Evolutionary conservation across 2,797 vertebrate genomes (phyloP).

Genomic region (Pseudotriccus pelzelni): DNA sequence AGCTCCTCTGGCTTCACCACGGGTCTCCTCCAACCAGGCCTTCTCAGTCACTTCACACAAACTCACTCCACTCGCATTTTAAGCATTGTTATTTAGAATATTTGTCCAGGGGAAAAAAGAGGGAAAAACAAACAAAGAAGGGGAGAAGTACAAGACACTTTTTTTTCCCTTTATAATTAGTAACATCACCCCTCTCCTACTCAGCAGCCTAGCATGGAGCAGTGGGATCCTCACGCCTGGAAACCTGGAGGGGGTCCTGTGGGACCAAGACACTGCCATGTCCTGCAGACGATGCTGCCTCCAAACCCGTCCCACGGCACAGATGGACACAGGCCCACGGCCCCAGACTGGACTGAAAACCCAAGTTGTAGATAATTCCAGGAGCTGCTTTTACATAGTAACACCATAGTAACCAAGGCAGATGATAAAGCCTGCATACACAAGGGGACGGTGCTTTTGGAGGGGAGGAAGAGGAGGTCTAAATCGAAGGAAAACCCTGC

Average conservation of each 20-base stretch:
- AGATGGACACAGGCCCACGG: rapidly evolving
- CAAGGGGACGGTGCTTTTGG: neutral
- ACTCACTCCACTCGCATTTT: neutral
- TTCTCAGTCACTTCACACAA: neutral
- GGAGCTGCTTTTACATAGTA: neutral
- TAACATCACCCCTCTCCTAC: neutral
- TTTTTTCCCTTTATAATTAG: neutral
- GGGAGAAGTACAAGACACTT: neutral
- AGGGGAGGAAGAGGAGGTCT: neutral
- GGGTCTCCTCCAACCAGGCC: neutral
- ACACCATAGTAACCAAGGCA: conserved; percentile 29
- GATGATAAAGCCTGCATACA: neutral
- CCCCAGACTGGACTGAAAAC: neutral
- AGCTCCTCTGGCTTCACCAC: conserved; percentile 18
- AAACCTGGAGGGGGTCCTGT: rapidly evolving
- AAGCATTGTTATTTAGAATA: neutral
- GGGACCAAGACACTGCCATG: rapidly evolving
- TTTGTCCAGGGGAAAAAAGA: neutral
- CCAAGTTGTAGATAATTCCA: neutral
- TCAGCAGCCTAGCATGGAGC: rapidly evolving
- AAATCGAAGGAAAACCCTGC: neutral
- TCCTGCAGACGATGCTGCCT: neutral
- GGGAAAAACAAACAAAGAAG: conserved; percentile 6
- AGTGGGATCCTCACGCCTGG: rapidly evolving
- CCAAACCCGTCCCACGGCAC: rapidly evolving